Conservation (phyloP, 2,888 invertebrate species). For the Lordiphosa fenestrarum region DNA sequence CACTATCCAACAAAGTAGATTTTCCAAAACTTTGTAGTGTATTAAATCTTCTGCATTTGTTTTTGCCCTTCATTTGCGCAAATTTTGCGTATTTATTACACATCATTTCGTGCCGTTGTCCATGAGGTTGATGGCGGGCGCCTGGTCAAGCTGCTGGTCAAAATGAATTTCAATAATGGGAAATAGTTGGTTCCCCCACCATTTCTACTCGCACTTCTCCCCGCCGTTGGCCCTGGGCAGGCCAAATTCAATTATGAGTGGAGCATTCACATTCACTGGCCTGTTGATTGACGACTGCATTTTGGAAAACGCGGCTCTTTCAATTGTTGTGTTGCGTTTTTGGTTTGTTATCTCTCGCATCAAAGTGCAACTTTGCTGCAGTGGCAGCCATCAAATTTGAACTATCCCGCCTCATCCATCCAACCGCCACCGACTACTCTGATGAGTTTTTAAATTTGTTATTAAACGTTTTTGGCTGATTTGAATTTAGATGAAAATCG, state of each 20-base stretch:
- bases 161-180: constrained; percentile 70
- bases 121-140: constrained; percentile 2
- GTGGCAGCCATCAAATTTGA: constrained; percentile 24
- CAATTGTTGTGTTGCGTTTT: constrained; percentile 20
- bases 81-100: constrained; percentile 16
- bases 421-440: constrained; percentile 12
- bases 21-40: no score
- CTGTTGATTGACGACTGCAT: constrained; percentile 60
- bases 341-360: constrained; percentile 35
- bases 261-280: constrained; percentile 22
- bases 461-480: constrained; percentile 64
- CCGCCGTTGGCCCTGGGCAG: constrained; percentile 10
- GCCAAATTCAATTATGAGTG: constrained; percentile 77
- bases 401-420: constrained; percentile 3
- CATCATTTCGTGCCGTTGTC: constrained; percentile 13
- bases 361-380: constrained; percentile 44
- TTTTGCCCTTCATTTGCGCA: not conserved
- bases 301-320: constrained; percentile 39
- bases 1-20: no score
- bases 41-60: no score
- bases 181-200: constrained; percentile 33
- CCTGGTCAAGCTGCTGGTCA: constrained; percentile 29
- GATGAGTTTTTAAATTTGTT: constrained; percentile 66
- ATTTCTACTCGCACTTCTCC: constrained; percentile 2
- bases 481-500: constrained; percentile 61